Percentiles rank a stretch among this genome's conserved stretches.
Evolutionary conservation across 2,888 invertebrate species (phyloP).

Genomic region (Sipha maydis): DNA sequence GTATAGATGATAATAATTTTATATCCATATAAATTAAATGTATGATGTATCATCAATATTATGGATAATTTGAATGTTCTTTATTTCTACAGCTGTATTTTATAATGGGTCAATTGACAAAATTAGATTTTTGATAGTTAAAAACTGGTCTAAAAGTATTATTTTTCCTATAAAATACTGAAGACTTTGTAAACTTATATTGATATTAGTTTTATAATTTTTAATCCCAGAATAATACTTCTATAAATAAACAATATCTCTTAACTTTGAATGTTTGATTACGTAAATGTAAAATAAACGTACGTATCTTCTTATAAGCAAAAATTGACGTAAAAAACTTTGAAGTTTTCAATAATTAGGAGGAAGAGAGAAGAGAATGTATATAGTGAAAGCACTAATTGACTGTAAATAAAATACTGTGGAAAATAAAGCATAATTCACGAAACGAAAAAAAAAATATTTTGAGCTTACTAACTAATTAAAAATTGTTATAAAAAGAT

Average conservation of each 20-base stretch:
- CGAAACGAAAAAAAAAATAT: neutral
- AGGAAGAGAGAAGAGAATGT: neutral
- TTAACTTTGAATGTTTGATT: too few relatives aligned
- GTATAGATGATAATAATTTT: too few relatives aligned
- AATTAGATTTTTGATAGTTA: too few relatives aligned
- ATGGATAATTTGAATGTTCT: too few relatives aligned
- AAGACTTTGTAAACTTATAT: neutral
- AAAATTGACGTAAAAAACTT: conserved; percentile 17
- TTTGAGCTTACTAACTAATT: neutral
- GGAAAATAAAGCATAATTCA: neutral
- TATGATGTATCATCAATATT: too few relatives aligned
- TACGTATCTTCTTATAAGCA: neutral
- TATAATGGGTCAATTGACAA: too few relatives aligned
- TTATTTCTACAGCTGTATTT: too few relatives aligned
- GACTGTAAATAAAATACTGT: conserved; percentile 9
- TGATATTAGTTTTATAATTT: neutral
- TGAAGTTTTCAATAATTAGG: neutral
- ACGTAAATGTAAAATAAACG: neutral
- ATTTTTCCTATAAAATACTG: neutral
- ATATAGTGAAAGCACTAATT: conserved; percentile 35
- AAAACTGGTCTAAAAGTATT: neutral
- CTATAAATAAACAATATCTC: too few relatives aligned
- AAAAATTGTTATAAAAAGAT: neutral
- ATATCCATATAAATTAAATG: too few relatives aligned
- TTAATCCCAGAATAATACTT: too few relatives aligned